These are phyloP conservation scores for Globodera ellingtonae DNA, from an alignment of 1,140 invertebrate species.

Conservation along the genomic window DNA sequence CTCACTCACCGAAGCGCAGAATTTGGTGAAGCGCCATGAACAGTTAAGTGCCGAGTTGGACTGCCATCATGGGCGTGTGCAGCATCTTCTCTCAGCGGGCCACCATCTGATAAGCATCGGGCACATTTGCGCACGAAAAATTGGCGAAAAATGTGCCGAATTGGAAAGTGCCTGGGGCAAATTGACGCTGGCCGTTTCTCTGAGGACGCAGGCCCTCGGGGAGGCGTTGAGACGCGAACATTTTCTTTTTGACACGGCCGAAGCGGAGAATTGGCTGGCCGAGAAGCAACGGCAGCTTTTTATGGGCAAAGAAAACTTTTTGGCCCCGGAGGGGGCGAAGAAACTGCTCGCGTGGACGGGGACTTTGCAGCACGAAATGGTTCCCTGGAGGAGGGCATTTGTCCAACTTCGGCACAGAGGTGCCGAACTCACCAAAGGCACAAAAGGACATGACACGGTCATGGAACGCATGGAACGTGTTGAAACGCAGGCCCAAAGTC, in stretches of 20 bases:
- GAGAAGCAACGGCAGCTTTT: conserved; percentile 68
- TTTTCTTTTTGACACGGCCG: conserved; percentile 75
- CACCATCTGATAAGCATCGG: conserved; percentile 73
- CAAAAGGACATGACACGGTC: conserved; percentile 75
- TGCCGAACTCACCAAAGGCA: conserved; percentile 39
- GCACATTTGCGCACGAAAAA: conserved; percentile 78
- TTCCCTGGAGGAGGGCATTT: conserved; percentile 30
- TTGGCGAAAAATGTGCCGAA: conserved; percentile 69
- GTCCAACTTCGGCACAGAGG: conserved; percentile 40
- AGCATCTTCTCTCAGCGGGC: conserved; percentile 77
- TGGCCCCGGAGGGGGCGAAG: conserved; percentile 84
- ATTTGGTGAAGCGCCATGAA: conserved; percentile 86
- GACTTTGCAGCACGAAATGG: conserved; percentile 68
- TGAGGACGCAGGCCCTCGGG: conserved; percentile 50
- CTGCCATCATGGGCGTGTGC: conserved; percentile 79
- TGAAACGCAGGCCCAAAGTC: conserved; percentile 70
- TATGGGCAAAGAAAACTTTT: conserved; percentile 80
- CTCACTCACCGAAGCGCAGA: conserved; percentile 87
- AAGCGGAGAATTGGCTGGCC: conserved; percentile 87
- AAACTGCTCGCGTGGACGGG: conserved; percentile 88
- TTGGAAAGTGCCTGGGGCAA: conserved; percentile 61
- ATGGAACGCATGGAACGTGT: conserved; percentile 84
- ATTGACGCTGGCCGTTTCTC: conserved; percentile 37
- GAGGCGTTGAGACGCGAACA: conserved; percentile 48
- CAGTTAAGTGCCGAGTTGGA: conserved; percentile 83